Conservation (phyloP, 2,888 invertebrate species). For the Drosophila planitibia region DNA sequence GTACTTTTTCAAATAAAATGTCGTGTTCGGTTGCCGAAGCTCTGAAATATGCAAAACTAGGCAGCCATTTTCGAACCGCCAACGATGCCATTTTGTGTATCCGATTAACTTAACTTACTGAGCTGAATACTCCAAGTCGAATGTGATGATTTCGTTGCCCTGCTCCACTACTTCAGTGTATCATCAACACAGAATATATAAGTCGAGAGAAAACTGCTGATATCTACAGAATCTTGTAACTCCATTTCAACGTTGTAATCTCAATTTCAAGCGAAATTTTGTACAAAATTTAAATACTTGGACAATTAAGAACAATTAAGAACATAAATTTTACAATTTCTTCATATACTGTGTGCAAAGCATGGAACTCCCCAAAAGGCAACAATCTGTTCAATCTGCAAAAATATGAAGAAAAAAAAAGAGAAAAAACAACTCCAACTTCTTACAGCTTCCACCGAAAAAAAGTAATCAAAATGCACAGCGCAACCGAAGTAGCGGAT, state of each 20-base stretch:
- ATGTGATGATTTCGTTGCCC: not conserved
- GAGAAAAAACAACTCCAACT: slow-evolving; percentile 6
- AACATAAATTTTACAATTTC: slow-evolving; percentile 2
- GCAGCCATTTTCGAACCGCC: slow-evolving; percentile 38
- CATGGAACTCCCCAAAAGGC: slow-evolving; percentile 1
- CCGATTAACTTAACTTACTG: not conserved
- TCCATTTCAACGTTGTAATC: not conserved
- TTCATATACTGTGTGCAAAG: not conserved
- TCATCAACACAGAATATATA: not conserved
- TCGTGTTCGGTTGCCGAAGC: slow-evolving; percentile 61
- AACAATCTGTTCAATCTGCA: slow-evolving; percentile 23
- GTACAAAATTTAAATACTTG: not conserved
- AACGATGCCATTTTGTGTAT: slow-evolving; percentile 28
- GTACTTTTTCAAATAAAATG: slow-evolving; percentile 69
- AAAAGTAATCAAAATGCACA: slow-evolving; percentile 73
- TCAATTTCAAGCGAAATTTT: too few species aligned
- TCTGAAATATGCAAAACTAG: slow-evolving; percentile 71
- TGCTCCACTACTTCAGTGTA: not conserved
- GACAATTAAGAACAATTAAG: not conserved
- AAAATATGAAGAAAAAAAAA: not conserved
- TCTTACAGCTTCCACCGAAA: slow-evolving; percentile 43
- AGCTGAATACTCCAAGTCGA: not conserved
- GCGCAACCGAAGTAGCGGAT: slow-evolving; percentile 53
- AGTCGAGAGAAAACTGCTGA: not conserved
- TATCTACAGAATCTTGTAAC: not conserved